These are phyloP conservation scores for Leptopilina boulardi DNA, from an alignment of 1,140 invertebrate species.

Conservation along the genomic window DNA sequence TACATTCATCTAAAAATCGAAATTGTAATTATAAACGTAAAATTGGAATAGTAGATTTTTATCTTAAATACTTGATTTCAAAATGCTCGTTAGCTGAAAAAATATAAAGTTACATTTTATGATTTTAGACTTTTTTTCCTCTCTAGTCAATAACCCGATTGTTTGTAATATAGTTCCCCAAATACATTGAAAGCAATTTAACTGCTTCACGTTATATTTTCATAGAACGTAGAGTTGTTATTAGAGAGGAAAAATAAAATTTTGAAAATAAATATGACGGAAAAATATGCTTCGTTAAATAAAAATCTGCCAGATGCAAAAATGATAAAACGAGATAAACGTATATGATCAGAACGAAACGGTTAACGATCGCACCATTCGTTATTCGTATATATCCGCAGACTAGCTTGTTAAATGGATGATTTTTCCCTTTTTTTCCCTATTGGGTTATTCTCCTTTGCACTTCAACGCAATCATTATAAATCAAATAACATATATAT, in stretches of 20 bases:
- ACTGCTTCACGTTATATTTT: background rate
- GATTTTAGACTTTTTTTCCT: too few relatives aligned
- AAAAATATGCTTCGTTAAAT: slow-evolving; percentile 5
- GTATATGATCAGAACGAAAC: slow-evolving; percentile 14
- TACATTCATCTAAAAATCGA: too few relatives aligned
- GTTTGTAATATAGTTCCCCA: too few relatives aligned
- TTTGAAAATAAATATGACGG: background rate
- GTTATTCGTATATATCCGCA: background rate
- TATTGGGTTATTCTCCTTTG: background rate
- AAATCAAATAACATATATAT: too few relatives aligned
- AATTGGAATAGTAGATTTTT: too few relatives aligned
- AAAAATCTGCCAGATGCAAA: slow-evolving; percentile 1
- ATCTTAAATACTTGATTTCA: too few relatives aligned
- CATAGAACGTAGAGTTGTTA: background rate
- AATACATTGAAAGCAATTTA: too few relatives aligned
- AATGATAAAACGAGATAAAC: slow-evolving; percentile 14
- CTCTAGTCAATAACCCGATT: too few relatives aligned
- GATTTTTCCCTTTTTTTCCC: slow-evolving; percentile 8
- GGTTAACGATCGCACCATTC: background rate
- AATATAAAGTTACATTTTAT: too few relatives aligned
- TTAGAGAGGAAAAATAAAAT: slow-evolving; percentile 4
- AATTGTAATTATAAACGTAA: too few relatives aligned
- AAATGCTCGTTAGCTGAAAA: too few relatives aligned
- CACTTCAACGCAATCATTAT: slow-evolving; percentile 18
- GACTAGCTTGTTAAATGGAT: background rate